Evolutionary conservation across 2,888 invertebrate genomes (phyloP).

Genomic region (Dione juno): DNA sequence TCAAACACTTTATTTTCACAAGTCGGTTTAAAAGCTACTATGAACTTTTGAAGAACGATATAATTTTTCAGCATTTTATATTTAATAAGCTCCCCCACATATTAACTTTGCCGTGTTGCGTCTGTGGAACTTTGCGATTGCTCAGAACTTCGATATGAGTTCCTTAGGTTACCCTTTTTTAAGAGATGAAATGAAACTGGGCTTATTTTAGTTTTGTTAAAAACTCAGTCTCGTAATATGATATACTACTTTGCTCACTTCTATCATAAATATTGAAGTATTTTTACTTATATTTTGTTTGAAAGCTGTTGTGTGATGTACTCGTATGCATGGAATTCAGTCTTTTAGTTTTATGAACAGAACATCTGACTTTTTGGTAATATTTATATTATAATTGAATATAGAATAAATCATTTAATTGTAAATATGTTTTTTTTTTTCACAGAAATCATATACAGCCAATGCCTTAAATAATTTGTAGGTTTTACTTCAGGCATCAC

Average conservation of each 20-base stretch:
- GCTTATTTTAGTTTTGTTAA: constrained; percentile 27
- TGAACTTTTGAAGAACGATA: constrained; percentile 23
- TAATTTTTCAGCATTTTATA: constrained; percentile 31
- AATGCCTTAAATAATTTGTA: no score
- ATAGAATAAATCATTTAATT: no score
- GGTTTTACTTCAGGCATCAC: no score
- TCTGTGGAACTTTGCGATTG: constrained; percentile 63
- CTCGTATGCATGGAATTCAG: background rate
- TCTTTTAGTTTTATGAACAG: background rate
- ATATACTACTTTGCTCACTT: constrained; percentile 9
- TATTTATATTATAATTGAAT: no score
- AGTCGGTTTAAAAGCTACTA: constrained; percentile 3
- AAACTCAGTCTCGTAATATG: constrained; percentile 17
- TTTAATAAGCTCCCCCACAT: constrained; percentile 47
- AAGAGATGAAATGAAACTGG: constrained; percentile 31
- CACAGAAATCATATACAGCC: no score
- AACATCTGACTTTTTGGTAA: background rate
- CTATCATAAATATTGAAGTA: constrained; percentile 5
- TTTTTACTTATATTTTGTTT: constrained; percentile 1
- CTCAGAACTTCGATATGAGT: constrained; percentile 49
- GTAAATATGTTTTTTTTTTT: no score
- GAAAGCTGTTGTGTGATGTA: background rate
- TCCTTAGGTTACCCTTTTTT: constrained; percentile 30
- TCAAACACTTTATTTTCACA: background rate
- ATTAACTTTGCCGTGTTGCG: constrained; percentile 48